phyloP scores from a whole-genome alignment of 2,888 invertebrate genomes.

The Slavum lentiscoides region DNA sequence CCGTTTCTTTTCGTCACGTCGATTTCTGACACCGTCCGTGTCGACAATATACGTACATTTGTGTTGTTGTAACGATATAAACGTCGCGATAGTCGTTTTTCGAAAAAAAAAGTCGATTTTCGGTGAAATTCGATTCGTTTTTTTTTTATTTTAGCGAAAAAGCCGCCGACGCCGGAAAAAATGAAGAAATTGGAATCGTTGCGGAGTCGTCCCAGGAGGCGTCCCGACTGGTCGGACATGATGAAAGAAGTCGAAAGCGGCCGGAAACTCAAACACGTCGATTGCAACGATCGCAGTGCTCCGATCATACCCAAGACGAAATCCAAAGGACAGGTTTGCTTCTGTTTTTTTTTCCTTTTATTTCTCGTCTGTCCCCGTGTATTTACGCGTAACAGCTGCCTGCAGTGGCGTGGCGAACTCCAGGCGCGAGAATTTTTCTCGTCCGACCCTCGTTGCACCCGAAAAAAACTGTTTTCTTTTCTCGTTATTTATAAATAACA shows the following conservation, averaged over 20 bases:
- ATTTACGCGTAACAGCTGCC: too few relatives aligned
- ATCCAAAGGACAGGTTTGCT: constrained; percentile 57
- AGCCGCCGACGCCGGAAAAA: constrained; percentile 66
- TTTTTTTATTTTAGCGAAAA: constrained; percentile 59
- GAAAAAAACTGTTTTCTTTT: too few relatives aligned
- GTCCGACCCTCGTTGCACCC: too few relatives aligned
- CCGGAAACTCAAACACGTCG: constrained; percentile 76
- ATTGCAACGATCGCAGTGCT: constrained; percentile 78
- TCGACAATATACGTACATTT: too few relatives aligned
- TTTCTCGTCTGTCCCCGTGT: too few relatives aligned
- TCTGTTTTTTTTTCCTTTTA: neutral
- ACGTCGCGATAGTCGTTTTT: too few relatives aligned
- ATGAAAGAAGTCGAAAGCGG: constrained; percentile 89
- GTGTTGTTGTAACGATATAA: too few relatives aligned
- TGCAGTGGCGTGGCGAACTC: too few relatives aligned
- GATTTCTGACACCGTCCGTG: neutral
- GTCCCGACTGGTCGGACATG: constrained; percentile 88
- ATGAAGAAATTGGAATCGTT: constrained; percentile 73
- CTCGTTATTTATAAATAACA: too few relatives aligned
- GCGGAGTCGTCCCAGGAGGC: constrained; percentile 73
- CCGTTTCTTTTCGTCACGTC: neutral
- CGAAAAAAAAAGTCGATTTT: neutral
- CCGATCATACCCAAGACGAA: constrained; percentile 62
- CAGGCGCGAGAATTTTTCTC: too few relatives aligned
- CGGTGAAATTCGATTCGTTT: neutral